Base-by-base conservation (phyloP, 1,140 invertebrate genomes). In the Heliconius himera region DNA sequence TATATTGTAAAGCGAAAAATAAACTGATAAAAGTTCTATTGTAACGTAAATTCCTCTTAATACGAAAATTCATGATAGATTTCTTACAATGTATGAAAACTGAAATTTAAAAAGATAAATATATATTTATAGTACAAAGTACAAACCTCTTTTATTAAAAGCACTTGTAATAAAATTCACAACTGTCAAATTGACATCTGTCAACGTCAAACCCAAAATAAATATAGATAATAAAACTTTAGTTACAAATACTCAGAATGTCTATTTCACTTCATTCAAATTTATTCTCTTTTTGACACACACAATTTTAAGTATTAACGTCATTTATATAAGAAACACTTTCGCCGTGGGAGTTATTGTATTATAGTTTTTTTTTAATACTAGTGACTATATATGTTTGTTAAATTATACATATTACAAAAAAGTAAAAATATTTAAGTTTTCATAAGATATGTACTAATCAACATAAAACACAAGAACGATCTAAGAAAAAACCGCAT, bases 351-450 rank as follows among this genome's bases (percentile, higher is more conserved):
- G 38, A 73, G 29, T 46, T 73, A 18, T 22, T 73, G 1, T 20
- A 8, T 51, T 18, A 51, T 20, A 51, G 18, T 16, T 51, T 49
- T 16, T 49, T 73, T 46, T 22, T 38, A 73, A 49, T 73, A 73
- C 11, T 73, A 26, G 60, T 79, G 26, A 73, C 70, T 74, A 75
- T 82, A 18, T 51, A 20, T 51, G 49, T 20, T 16, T 16, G 16
- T 13, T 46, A 46, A 13, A 46, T 46, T 46, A 46, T 8, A 46
- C 16, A 1, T 46, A 4, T 4, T 46, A 46, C 41, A 3, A 46
- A 46, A 46, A 16, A 46, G 41, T 46, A 3, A 46, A 46, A 46
- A 46, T 36, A 36, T 36, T 36, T 36, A 36, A 36, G 13, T 46
- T 46, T 46, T 46, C 13, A 46, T 46, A 46, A 46, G 0, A 16